These are phyloP conservation scores for Perca flavescens DNA, from an alignment of 2,113 vertebrate species.

Conservation along the genomic window DNA sequence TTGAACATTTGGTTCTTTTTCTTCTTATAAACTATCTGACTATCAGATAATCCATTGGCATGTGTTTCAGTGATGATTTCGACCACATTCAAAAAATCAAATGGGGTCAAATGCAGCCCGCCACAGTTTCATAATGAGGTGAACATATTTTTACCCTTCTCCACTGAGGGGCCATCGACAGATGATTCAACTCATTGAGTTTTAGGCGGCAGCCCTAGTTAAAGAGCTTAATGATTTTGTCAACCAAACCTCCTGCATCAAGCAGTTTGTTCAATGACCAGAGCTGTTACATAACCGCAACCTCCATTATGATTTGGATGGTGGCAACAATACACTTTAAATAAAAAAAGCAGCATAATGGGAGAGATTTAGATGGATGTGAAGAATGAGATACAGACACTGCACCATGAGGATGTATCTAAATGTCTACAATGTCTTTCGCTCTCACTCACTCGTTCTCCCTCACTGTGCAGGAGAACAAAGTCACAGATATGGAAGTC, in stretches of 20 bases:
- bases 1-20: too few relatives aligned
- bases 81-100: too few relatives aligned
- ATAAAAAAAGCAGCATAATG: constrained; percentile 15
- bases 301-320: constrained; percentile 8
- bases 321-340: not conserved
- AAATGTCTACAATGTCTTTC: constrained; percentile 32
- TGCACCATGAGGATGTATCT: constrained; percentile 17
- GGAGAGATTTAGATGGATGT: constrained; percentile 19
- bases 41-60: too few relatives aligned
- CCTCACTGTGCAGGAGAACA: constrained; percentile 44
- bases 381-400: constrained; percentile 18
- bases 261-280: not conserved
- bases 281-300: constrained; percentile 19
- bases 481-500: constrained; percentile 59
- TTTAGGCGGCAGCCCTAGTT: not conserved
- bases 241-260: constrained; percentile 34
- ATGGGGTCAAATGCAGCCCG: too few relatives aligned
- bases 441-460: not conserved
- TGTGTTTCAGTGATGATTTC: too few relatives aligned
- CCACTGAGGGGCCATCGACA: too few relatives aligned
- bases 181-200: too few relatives aligned
- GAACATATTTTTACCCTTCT: too few relatives aligned
- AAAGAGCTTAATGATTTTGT: constrained; percentile 34
- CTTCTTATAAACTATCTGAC: too few relatives aligned
- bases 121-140: too few relatives aligned